Base-by-base conservation (phyloP, 2,888 invertebrate genomes). In the Cephus runcator region DNA sequence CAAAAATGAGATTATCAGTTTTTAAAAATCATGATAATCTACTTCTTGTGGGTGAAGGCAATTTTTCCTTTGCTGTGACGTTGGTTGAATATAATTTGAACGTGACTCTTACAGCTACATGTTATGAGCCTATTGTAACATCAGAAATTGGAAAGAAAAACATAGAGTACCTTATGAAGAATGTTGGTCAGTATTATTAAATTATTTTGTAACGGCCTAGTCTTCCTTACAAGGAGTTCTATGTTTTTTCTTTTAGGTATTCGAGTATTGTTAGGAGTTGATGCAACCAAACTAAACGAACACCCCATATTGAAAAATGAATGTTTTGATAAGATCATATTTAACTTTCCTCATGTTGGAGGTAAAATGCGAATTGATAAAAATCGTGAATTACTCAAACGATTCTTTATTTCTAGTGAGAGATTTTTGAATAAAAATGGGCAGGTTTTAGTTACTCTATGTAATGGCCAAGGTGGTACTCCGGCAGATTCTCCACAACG, bases 291-390 rank as follows among this genome's bases (percentile, higher is more conserved):
- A 79, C 86, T 93, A 56, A 86, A 89, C 35, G 77, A 87, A 11
- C 83, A 91, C 81, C 75, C 85, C 23, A 79, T 82, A 33, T 82
- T 92, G 11, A 83, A 79, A 31, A 82, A 74, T 1, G 81, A 88
- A 69, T 80, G 76, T 35, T 94, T 93, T 85, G 87, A 92, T 35
- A 91, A 92, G 84, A 92, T 94, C 69, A 90, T 94, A 76, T 94
- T 94, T 89, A 94, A 94, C 85, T 94, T 94, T 85, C 94, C 94
- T 12, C 94, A 94, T 87, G 92, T 92, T 69, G 94, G 94, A 56
- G 94, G 94, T 11, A 94, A 94, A 89, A 94, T 94, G 88, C 93
- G 94, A 85, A 92, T 94, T 78, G 92, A 93, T 83, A 92, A 92
- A 77, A 94, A 94, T 87, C 91, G 94, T 79, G 88, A 92, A 40